Evolutionary conservation across 2,888 invertebrate genomes (phyloP).

Genomic region (Julus scanicus): DNA sequence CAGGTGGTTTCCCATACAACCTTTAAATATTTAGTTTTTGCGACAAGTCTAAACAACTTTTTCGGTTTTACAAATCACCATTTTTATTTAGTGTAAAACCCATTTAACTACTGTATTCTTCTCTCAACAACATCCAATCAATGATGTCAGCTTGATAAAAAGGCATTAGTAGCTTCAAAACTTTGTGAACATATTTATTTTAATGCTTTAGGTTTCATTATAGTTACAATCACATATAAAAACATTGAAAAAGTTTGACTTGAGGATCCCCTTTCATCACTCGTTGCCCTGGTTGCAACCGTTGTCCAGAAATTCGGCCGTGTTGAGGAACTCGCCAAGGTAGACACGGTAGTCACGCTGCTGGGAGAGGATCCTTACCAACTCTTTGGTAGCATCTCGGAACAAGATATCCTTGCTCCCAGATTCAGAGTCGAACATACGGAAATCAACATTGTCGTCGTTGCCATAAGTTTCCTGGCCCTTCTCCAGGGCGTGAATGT

Average conservation of each 20-base stretch:
- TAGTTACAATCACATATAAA: neutral
- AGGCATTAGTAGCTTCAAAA: too few relatives aligned
- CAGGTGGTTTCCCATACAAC: too few relatives aligned
- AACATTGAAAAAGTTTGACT: neutral
- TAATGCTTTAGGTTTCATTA: too few relatives aligned
- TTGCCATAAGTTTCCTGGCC: conserved; percentile 38
- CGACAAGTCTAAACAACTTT: too few relatives aligned
- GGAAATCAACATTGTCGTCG: conserved; percentile 32
- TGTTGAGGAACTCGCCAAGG: conserved; percentile 24
- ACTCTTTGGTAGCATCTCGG: conserved; percentile 47
- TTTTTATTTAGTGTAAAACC: too few relatives aligned
- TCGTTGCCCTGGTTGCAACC: neutral
- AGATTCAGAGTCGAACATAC: conserved; percentile 46
- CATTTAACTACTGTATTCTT: too few relatives aligned
- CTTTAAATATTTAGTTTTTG: too few relatives aligned
- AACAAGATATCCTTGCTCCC: conserved; percentile 48
- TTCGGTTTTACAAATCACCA: too few relatives aligned
- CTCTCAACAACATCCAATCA: too few relatives aligned
- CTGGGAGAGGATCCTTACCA: neutral
- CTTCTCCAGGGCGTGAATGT: conserved; percentile 46
- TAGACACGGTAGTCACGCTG: neutral
- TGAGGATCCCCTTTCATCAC: neutral
- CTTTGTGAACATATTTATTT: too few relatives aligned
- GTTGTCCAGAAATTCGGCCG: conserved; percentile 47
- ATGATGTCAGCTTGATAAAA: too few relatives aligned